Evolutionary conservation across 2,113 vertebrate species (phyloP), one percentile per base, ranked within the genome.

Genomic region (Paracanthobrama guichenoti): DNA sequence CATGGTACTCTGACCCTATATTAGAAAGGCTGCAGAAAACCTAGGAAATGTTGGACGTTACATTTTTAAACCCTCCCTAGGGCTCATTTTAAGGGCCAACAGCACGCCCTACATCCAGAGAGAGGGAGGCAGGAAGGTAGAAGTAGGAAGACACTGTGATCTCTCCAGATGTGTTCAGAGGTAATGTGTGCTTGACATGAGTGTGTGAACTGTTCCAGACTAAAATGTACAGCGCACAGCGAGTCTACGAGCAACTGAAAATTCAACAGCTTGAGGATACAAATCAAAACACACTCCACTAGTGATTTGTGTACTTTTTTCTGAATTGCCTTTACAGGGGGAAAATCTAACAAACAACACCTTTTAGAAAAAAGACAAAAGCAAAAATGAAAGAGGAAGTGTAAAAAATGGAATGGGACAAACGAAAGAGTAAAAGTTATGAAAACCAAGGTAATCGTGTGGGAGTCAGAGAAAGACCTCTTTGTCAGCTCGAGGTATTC

Each of bases 401-500:
- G 7, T 55, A 55, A 39, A 39, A 67, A 67, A 11, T 6, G 18
- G 3, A 42, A 71, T 4, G 67, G 35, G 67, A 42, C 67, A 73
- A 71, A 72, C 1, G 0, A 44, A 72, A 72, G 39, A n/a, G 5
- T n/a, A 13, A 24, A 42, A 24, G 71, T 26, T n/a, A 14, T 9
- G 39, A 46, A 69, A 72, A 72, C 69, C 69, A n/a, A 73, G n/a
- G 69, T 42, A 46, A 8, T 73, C 1, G n/a, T 9, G 42, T 73
- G 71, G 69, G 80, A 86, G 72, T 72, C 83, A 26, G 60, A 83
- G 80, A 81, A 83, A 53, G 85, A 71, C 6, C 39, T 42, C 92
- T 94, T 93, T 95, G 92, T 95, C 93, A 94, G 94, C 93, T 93
- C 93, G 92, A 95, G 93, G 92, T 93, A 95, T 95, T 96, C 94